Evolutionary conservation across 2,888 invertebrate genomes (phyloP).

Genomic region (Plebejus anna): DNA sequence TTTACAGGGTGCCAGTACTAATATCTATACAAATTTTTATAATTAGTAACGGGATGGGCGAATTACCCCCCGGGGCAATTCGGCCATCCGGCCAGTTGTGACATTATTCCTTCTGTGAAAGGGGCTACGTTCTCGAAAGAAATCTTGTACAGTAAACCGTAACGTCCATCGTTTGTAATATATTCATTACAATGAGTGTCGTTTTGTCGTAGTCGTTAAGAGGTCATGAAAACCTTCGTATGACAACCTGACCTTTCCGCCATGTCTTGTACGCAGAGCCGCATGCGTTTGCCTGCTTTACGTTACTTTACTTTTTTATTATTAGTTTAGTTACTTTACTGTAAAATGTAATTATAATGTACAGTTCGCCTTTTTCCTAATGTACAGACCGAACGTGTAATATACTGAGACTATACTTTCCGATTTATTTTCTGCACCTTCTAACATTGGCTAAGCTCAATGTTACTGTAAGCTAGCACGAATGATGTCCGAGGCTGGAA

Average conservation of each 20-base stretch:
- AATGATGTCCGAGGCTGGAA: slow-evolving; percentile 56
- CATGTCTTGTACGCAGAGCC: slow-evolving; percentile 82
- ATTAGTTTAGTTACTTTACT: slow-evolving; percentile 77
- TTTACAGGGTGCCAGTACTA: slow-evolving; percentile 76
- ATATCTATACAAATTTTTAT: slow-evolving; percentile 60
- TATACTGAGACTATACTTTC: slow-evolving; percentile 81
- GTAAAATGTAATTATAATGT: slow-evolving; percentile 77
- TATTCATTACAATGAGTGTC: slow-evolving; percentile 84
- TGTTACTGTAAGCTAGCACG: slow-evolving; percentile 80
- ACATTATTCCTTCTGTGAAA: slow-evolving; percentile 93
- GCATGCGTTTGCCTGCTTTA: slow-evolving; percentile 87
- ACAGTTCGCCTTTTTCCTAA: slow-evolving; percentile 74
- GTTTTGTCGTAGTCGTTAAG: slow-evolving; percentile 81
- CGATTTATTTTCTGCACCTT: slow-evolving; percentile 84
- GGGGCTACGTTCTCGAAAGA: slow-evolving; percentile 87
- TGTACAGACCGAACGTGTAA: slow-evolving; percentile 77
- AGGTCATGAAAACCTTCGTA: slow-evolving; percentile 80
- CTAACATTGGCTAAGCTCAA: slow-evolving; percentile 85
- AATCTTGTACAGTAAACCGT: slow-evolving; percentile 74
- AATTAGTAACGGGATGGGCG: slow-evolving; percentile 71
- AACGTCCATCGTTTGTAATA: slow-evolving; percentile 80
- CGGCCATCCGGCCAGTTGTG: slow-evolving; percentile 84
- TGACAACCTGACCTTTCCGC: slow-evolving; percentile 85
- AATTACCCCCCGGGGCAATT: slow-evolving; percentile 65
- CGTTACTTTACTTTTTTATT: slow-evolving; percentile 78